Percentiles rank a stretch among this genome's conserved stretches.
Evolutionary conservation across 2,113 vertebrate species (phyloP).

Genomic region (Dipodomys merriami): DNA sequence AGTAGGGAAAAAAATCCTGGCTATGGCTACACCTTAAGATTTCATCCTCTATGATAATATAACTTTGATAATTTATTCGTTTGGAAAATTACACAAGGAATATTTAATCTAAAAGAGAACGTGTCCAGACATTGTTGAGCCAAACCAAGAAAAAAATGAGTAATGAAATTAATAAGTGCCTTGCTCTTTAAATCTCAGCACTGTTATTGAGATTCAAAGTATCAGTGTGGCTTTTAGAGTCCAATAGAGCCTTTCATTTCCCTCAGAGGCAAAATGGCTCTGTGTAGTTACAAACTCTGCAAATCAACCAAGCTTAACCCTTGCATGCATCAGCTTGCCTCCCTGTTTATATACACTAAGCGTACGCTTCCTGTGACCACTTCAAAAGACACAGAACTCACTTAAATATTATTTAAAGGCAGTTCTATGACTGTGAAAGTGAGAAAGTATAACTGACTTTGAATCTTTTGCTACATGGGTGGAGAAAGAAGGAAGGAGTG

Average conservation of each 20-base stretch:
- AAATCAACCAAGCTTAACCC: slow-evolving; percentile 59
- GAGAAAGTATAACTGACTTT: slow-evolving; percentile 66
- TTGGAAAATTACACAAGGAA: background rate
- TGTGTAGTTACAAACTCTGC: slow-evolving; percentile 21
- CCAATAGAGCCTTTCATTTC: slow-evolving; percentile 37
- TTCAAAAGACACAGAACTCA: slow-evolving; percentile 77
- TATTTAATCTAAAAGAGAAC: slow-evolving; percentile 1
- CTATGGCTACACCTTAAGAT: background rate
- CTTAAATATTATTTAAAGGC: slow-evolving; percentile 68
- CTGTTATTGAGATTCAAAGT: no score
- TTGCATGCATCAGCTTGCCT: background rate
- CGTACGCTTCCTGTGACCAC: slow-evolving; percentile 69
- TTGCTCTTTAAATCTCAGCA: background rate
- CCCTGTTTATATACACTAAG: slow-evolving; percentile 46
- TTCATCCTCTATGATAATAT: slow-evolving; percentile 17
- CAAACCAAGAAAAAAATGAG: background rate
- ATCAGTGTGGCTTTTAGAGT: background rate
- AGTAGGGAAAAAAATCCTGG: background rate
- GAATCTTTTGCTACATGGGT: slow-evolving; percentile 72
- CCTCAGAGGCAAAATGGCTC: slow-evolving; percentile 10
- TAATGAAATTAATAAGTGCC: background rate
- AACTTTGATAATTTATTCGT: slow-evolving; percentile 5
- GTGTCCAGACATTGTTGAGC: background rate
- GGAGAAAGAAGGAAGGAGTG: slow-evolving; percentile 74
- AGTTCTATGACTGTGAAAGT: background rate